Base-by-base conservation (phyloP, 2,888 invertebrate species). In the Noctua janthe region DNA sequence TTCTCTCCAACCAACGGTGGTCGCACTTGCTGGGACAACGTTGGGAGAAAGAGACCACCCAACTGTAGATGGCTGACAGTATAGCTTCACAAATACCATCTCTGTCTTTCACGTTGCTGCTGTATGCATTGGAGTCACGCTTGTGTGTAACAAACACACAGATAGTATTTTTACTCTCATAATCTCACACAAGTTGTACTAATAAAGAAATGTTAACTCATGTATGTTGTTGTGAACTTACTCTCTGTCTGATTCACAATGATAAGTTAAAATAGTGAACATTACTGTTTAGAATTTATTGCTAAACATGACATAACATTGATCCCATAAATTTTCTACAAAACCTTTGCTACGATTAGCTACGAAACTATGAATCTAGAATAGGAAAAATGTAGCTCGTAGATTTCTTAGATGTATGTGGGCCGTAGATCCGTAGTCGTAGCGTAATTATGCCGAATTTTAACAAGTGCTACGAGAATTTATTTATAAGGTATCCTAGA, bases 101-200 rank as follows among this genome's bases (percentile, higher is more conserved):
- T 93, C 93, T 92, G 89, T 94, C 92, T 89, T 91, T 91, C 91
- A 82, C 81, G 66, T 81, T 82, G 80, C 82, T 78, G 79, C 67
- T 86, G 81, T 86, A 82, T 88, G 86, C 86, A 87, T 83, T 82
- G 79, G 70, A 76, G 71, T 79, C 74, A 73, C 74, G 84, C 49
- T 59, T 81, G 78, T 83, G 83, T 87, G 75, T 51, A 67, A 77
- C 76, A 69, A 77, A 72, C 84, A 88, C 90, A 89, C 77, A 84
- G 70, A 81, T 74, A 78, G 71, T 83, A 86, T 79, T 82, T 88
- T 87, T 81, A 80, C 72, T 71, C 71, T 81, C 59, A 23, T 78
- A 67, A 56, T 70, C 59, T 71, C 81, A 81, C 69, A 73, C 76
- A 78, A 85, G 59, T 79, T 64, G 66, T 81, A 75, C 62, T 51